Base-by-base conservation (phyloP, 1,140 invertebrate species). In the Globodera rostochiensis region DNA sequence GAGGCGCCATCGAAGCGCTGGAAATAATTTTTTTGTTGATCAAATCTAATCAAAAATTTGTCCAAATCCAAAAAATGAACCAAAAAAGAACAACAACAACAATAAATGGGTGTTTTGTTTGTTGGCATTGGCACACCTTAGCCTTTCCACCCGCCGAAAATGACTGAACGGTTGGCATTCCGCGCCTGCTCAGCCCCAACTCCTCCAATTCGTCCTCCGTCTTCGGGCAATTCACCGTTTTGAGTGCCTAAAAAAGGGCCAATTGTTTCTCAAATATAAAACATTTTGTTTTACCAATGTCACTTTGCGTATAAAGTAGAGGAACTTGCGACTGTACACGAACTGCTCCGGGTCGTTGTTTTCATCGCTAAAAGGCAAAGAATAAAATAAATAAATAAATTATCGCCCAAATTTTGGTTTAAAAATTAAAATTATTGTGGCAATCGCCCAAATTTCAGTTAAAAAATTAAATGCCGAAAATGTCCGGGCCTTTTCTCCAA, bases 151-250 rank as follows among this genome's bases (percentile, higher is more conserved):
- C 77, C 46, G 69, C 47, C 4, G 77, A 64, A 21, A 66, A 64
- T 19, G 57, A 11, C 21, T 71, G 77, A 36, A 57, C 76, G 53
- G 50, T 69, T 15, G 64, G 25, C 81, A 82, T 82, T 25, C 81
- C 81, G 13, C 64, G 67, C 36, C 66, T 19, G 21, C 73, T 66
- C 21, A 82, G 46, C 5, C 81, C 81, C 36, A 82, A 73, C 36
- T 79, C 77, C 49, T 73, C 70, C 15, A 82, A 70, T 9, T 82
- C 81, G 11, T 71, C 36, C 46, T 82, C 81, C 25, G 81, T n/a
- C 47, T 67, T 83, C n/a, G 81, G 81, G 49, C 81, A 82, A 8
- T 70, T 66, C 5, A 82, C 80, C 45, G 53, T 19, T 60, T 74
- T 71, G 50, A 82, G 45, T 53, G 64, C 80, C 80, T 81, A 80